Base-by-base conservation (phyloP, 2,888 invertebrate genomes). In the Sialis lutaria region DNA sequence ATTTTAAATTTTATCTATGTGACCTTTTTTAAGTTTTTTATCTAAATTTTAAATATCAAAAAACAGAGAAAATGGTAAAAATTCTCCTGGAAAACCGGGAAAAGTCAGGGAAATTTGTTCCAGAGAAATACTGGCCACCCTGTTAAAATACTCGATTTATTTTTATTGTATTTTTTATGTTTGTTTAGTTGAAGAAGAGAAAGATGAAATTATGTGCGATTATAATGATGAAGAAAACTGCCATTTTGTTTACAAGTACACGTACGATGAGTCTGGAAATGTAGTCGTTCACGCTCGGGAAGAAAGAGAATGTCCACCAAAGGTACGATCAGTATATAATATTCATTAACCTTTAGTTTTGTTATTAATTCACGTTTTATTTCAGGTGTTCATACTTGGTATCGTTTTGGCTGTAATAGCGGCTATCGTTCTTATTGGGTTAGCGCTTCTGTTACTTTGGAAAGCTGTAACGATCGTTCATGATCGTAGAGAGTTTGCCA, bases 401-500 rank as follows among this genome's bases (percentile, higher is more conserved):
- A 93, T 98, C 56, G 88, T 97, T 6, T 68, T 97, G 53, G 95
- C 91, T 33, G 93, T 98, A 47, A 95, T 98, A 55, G 91, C 88
- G 1, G 95, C 93, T 6, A 95, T 99, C 54, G 93, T 99, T 6
- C 72, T 96, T 45, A 83, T 97, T 52, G 98, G 98, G 4, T 70
- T 99, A 56, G 86, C 93, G 34, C 72, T 96, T 45, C 70, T 98
- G 37, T 72, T 97, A 56, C 72, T 97, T 52, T 99, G 98, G 98
- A 98, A 98, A 69, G 72, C 97, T 56, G 74, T 95, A 47, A 97
- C 97, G 32, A 91, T 93, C 39, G 90, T 98, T 55, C 95, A 96
- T 61, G 98, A 99, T 67, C 73, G 93, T 49, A 72, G 96, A 52
- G 98, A 99, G 68, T 96, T 91, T 64, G 96, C 96, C 39, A 84